Base-by-base conservation (phyloP, 2,888 invertebrate genomes). In the Caenorhabditis wallacei region DNA sequence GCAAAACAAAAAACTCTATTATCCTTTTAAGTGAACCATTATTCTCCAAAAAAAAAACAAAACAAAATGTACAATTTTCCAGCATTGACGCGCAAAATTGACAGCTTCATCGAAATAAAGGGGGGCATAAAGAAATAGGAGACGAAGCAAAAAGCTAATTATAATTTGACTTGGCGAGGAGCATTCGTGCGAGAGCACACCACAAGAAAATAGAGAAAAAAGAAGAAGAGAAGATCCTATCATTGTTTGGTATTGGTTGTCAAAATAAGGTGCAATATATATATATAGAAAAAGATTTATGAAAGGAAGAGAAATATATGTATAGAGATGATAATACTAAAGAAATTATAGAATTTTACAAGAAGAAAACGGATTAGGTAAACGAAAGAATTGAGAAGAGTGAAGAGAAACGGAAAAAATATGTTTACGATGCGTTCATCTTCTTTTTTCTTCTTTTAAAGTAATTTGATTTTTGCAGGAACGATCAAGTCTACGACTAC, bases 141-240 rank as follows among this genome's bases (percentile, higher is more conserved):
- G 76, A 76, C 53, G 68, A 61, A 61, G 76, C 76, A 76, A 76
- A 76, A 76, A 69, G 76, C 76, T 76, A 76, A 76, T 76, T 76
- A 76, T 76, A 69, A 76, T 76, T 76, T 76, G 76, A 76, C 76
- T 76, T 53, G 59, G 66, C 64, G 56, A 57, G 56, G 61, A 76
- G 76, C 76, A 69, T 69, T 76, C 76, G 79, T 70, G 79, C 69
- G 78, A 48, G 70, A 79, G 64, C 46, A 40, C 64, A 59, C 64
- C 64, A 56, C 48, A 54, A 70, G 61, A 40, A 61, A 30, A 51
- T 7, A 54, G 35, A 69, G 22, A 57, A 20, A 37, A 48, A 57
- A 46, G 35, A 30, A 35, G 13, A 43, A 24, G n/a, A 10, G 40
- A 35, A 69, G 53, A 64, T 51, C 48, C 48, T 13, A 64, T 64